Evolutionary conservation across 92 coral and sea anemone species (phyloP).

Genomic region (Zoanthus gigantus): DNA sequence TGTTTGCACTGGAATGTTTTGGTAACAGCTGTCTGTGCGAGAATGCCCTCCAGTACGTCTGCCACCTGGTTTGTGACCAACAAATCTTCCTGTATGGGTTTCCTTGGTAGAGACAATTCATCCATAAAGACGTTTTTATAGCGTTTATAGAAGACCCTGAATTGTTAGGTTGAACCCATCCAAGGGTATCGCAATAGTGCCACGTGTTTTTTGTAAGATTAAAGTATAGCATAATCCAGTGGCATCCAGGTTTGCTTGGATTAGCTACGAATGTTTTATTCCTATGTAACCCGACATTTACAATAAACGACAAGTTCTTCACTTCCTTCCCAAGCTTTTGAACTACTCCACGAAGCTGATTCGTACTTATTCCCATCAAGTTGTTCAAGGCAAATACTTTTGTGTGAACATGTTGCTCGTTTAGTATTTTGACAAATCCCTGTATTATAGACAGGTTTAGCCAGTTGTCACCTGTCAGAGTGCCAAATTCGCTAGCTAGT

Average conservation of each 20-base stretch:
- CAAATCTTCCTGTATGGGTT: conserved; percentile 43
- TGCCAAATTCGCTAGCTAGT: conserved; percentile 49
- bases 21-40: conserved; percentile 4
- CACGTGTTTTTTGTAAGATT: conserved; percentile 39
- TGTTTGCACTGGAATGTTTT: conserved; percentile 40
- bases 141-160: conserved; percentile 21
- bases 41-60: conserved; percentile 1
- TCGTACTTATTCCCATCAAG: conserved; percentile 29
- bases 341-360: conserved; percentile 18
- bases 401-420: conserved; percentile 29
- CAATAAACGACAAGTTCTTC: conserved; percentile 43
- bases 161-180: conserved; percentile 41
- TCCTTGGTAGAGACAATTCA: conserved; percentile 20
- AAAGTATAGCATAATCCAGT: conserved; percentile 61
- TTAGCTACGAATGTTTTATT: conserved; percentile 52
- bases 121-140: conserved; percentile 38
- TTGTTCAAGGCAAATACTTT: conserved; percentile 54
- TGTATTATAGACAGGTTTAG: conserved; percentile 48
- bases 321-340: conserved; percentile 31
- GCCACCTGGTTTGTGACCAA: conserved; percentile 38
- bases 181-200: conserved; percentile 40
- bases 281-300: conserved; percentile 57
- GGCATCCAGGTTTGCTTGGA: conserved; percentile 52
- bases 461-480: conserved; percentile 64
- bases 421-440: conserved; percentile 48